Percentiles rank a stretch among this genome's conserved stretches.
Evolutionary conservation across 2,888 invertebrate species (phyloP).

Genomic region (Lithophane semibrunnea): DNA sequence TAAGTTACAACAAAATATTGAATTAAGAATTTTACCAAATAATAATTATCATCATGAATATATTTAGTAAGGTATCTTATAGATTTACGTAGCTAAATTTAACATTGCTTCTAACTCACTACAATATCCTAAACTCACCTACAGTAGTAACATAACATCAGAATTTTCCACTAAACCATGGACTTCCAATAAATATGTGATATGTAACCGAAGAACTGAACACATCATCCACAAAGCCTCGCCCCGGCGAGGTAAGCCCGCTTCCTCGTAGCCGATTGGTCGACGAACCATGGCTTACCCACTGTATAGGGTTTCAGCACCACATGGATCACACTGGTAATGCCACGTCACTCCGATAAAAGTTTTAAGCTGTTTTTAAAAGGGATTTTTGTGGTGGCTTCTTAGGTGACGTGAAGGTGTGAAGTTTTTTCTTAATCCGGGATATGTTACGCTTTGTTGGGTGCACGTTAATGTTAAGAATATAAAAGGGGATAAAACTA

Average conservation of each 20-base stretch:
- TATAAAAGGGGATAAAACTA: background rate
- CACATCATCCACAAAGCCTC: conserved; percentile 72
- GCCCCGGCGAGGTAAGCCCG: conserved; percentile 73
- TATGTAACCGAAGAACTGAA: conserved; percentile 68
- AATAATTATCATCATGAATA: no score
- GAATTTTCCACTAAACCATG: conserved; percentile 38
- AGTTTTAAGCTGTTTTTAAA: conserved; percentile 68
- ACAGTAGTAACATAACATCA: conserved; percentile 2
- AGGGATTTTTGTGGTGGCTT: conserved; percentile 64
- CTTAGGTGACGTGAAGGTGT: conserved; percentile 61
- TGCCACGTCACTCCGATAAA: conserved; percentile 67
- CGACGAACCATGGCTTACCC: conserved; percentile 72
- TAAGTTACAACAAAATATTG: background rate
- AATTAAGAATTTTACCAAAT: background rate
- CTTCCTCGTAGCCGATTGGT: conserved; percentile 76
- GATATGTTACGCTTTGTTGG: conserved; percentile 38
- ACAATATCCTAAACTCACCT: background rate
- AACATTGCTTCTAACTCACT: background rate
- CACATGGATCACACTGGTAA: conserved; percentile 72
- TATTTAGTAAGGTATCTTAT: background rate
- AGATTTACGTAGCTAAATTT: background rate
- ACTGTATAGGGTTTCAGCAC: conserved; percentile 79
- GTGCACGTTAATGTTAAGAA: conserved; percentile 1
- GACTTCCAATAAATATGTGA: conserved; percentile 60
- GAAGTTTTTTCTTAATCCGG: conserved; percentile 57